Base-by-base conservation (phyloP, 2,797 vertebrate species). In the Todus mexicanus region DNA sequence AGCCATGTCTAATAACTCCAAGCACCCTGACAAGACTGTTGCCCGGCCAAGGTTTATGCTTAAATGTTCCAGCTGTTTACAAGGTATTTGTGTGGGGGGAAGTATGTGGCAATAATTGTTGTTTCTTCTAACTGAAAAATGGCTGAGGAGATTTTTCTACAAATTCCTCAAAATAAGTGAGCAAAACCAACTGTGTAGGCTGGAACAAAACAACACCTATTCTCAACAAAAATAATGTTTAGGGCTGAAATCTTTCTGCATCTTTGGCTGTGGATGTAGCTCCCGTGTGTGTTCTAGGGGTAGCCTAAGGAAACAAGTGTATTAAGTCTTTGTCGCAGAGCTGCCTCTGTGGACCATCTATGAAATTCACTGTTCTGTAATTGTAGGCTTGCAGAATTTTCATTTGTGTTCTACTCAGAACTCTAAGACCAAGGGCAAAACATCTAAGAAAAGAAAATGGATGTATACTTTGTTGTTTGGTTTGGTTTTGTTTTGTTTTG, bases 41-140 rank as follows among this genome's bases (percentile, higher is more conserved):
- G 57, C 57, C n/a, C 76, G 48, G 93, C 94, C 90, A 92, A 92
- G 57, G 48, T 35, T 27, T 91, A 12, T 68, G 10, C 35, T 90
- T 95, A 87, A 72, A 91, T 78, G 74, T 79, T 77, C 72, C 96
- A 96, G 92, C 92, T 96, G 95, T 95, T 96, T 90, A 86, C 0
- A 2, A 92, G 80, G 38, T 61, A 92, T 89, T 92, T 91, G 68
- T 88, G 57, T 71, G 83, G 53, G 70, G 57, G 60, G 53, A 90
- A 80, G 54, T 78, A 89, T 94, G 92, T 92, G 73, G 80, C 85
- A 94, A 94, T 88, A 71, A 73, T 57, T 77, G 16, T 13, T n/a
- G 2, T 86, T 81, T 75, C 43, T 89, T 59, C 43, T 74, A 72
- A 81, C 42, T 87, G 71, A 92, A 92, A 95, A 96, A 92, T 87